Conservation (phyloP, 2,797 vertebrate genomes). For the Tadarida brasiliensis region DNA sequence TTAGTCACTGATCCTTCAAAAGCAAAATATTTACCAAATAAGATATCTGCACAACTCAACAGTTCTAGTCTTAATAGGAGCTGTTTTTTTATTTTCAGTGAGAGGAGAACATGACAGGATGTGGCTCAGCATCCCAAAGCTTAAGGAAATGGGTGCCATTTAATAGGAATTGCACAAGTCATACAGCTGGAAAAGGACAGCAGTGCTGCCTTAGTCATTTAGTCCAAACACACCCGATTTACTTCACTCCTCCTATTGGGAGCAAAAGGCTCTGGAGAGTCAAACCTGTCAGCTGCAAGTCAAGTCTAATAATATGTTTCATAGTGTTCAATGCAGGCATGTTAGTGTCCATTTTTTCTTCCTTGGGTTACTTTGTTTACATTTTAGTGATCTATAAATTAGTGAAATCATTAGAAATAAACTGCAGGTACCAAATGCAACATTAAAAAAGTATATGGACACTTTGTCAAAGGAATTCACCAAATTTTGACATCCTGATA, state of each 20-base stretch:
- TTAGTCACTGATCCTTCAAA: constrained; percentile 76
- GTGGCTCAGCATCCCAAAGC: neutral
- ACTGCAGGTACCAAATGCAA: neutral
- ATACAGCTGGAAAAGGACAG: neutral
- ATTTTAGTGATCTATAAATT: neutral
- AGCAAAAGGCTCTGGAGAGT: neutral
- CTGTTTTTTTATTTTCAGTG: constrained; percentile 60
- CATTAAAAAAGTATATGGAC: neutral
- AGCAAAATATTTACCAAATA: constrained; percentile 83
- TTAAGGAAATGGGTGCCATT: constrained; percentile 8
- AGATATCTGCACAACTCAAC: constrained; percentile 53
- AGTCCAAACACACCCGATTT: neutral
- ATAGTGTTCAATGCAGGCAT: neutral
- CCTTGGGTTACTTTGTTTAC: neutral
- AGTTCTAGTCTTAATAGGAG: constrained; percentile 63
- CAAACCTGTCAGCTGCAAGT: neutral
- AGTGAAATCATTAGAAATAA: constrained; percentile 10
- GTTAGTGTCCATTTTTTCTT: neutral
- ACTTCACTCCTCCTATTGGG: neutral
- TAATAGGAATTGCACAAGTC: neutral
- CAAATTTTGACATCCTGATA: neutral
- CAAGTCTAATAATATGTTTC: neutral
- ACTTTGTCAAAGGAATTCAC: neutral
- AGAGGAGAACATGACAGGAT: constrained; percentile 56
- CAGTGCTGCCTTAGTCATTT: neutral